These are phyloP conservation scores for Coptodon rendalli DNA, from an alignment of 2,113 vertebrate species.

Conservation along the genomic window DNA sequence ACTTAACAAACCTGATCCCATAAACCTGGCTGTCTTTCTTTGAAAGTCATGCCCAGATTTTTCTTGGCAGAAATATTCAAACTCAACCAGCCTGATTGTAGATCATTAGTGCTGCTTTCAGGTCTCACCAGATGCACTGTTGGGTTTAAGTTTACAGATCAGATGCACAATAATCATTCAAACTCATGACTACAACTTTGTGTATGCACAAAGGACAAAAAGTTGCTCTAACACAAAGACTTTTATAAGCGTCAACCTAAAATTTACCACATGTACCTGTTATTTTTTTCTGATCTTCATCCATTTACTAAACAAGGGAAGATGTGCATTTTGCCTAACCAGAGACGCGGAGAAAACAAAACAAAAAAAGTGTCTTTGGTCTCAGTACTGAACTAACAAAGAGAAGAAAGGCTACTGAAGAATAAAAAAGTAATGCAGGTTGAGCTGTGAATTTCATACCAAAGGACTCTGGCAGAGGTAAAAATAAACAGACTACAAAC, in stretches of 20 bases:
- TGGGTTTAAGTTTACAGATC: neutral
- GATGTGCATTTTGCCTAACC: neutral
- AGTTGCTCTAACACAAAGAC: neutral
- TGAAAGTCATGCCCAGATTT: neutral
- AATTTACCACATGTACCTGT: neutral
- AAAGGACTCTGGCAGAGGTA: neutral
- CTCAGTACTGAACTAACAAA: neutral
- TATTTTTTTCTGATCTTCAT: neutral
- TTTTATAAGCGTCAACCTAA: neutral
- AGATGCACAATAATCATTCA: neutral
- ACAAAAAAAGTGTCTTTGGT: neutral
- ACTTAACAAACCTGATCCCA: neutral
- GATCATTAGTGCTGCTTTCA: neutral
- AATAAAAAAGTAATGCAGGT: neutral
- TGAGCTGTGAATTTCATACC: neutral
- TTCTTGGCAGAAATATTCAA: neutral
- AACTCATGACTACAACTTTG: neutral
- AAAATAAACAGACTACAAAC: neutral
- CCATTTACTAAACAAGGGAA: neutral
- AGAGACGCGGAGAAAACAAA: neutral
- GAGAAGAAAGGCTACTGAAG: neutral
- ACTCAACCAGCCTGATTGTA: neutral
- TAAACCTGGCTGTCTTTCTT: neutral
- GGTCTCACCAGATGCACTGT: neutral
- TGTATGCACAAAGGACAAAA: neutral